phyloP scores from a whole-genome alignment of 2,797 vertebrate species.

The Cyprinodon diabolis region DNA sequence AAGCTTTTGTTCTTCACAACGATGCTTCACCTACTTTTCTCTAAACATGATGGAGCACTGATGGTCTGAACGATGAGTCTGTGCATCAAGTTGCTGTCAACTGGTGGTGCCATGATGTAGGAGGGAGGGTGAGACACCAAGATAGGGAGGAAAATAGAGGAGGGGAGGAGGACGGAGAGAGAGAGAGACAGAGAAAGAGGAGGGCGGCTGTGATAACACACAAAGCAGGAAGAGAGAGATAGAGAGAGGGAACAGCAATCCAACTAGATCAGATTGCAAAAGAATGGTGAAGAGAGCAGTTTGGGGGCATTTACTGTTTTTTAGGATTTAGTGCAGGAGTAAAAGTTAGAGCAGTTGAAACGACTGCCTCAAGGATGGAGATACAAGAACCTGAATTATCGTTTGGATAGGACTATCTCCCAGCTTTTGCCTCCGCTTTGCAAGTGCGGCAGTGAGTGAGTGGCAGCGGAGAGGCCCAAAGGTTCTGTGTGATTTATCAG shows the following conservation, averaged over 20 bases:
- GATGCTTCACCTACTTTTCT: slow-evolving; percentile 44
- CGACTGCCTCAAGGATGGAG: slow-evolving; percentile 56
- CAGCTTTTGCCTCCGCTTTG: slow-evolving; percentile 42
- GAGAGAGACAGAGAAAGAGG: slow-evolving; percentile 54
- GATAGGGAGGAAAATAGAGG: slow-evolving; percentile 33
- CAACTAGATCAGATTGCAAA: slow-evolving; percentile 79
- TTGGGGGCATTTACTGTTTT: slow-evolving; percentile 60
- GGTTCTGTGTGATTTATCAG: slow-evolving; percentile 33
- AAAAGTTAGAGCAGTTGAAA: slow-evolving; percentile 45
- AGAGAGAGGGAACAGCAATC: slow-evolving; percentile 58
- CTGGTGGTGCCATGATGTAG: slow-evolving; percentile 72
- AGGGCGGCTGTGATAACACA: slow-evolving; percentile 69
- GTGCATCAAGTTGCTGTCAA: slow-evolving; percentile 76
- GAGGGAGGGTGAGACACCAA: slow-evolving; percentile 47
- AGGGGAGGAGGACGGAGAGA: slow-evolving; percentile 22
- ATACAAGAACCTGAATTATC: slow-evolving; percentile 60
- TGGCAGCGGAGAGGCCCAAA: slow-evolving; percentile 16
- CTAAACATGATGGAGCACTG: slow-evolving; percentile 40
- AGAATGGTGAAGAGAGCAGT: slow-evolving; percentile 72
- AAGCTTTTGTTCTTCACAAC: slow-evolving; percentile 19
- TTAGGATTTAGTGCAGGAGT: slow-evolving; percentile 45
- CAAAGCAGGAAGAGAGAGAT: slow-evolving; percentile 43
- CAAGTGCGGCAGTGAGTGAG: slow-evolving; percentile 16
- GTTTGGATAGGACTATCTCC: slow-evolving; percentile 47
- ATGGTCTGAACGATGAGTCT: slow-evolving; percentile 70